These are phyloP conservation scores for Eulemur rufifrons DNA, from an alignment of 2,113 vertebrate genomes.

Conservation along the genomic window DNA sequence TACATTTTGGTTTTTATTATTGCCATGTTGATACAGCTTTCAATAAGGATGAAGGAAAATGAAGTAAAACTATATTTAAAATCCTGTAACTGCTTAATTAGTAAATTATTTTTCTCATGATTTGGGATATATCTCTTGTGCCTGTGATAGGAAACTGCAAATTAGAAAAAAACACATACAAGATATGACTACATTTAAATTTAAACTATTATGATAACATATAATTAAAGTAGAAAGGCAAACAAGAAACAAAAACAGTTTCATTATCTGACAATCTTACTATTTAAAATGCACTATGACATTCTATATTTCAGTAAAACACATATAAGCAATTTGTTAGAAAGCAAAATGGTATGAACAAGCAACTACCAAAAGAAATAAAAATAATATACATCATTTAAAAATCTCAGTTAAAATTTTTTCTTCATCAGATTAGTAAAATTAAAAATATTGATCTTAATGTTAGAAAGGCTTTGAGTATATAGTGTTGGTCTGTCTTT, in stretches of 20 bases:
- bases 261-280: not conserved
- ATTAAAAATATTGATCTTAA: not conserved
- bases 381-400: not conserved
- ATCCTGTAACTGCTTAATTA: not conserved
- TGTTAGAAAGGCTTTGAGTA: not conserved
- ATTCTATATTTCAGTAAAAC: not conserved
- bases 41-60: not conserved
- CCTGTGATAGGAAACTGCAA: not conserved
- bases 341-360: not conserved
- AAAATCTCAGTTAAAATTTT: not conserved
- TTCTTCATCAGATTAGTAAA: not conserved
- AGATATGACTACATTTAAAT: not conserved
- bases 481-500: not conserved
- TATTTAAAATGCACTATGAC: not conserved
- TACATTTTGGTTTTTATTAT: not conserved
- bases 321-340: not conserved
- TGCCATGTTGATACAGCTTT: not conserved
- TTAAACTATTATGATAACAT: not conserved
- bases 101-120: not conserved
- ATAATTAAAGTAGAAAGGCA: not conserved
- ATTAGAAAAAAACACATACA: not conserved
- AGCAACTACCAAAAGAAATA: not conserved
- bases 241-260: not conserved
- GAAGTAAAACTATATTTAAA: constrained; percentile 7
- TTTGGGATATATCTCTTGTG: not conserved